phyloP scores from a whole-genome alignment of 2,113 vertebrate genomes.

The Cyprichromis sp. region DNA sequence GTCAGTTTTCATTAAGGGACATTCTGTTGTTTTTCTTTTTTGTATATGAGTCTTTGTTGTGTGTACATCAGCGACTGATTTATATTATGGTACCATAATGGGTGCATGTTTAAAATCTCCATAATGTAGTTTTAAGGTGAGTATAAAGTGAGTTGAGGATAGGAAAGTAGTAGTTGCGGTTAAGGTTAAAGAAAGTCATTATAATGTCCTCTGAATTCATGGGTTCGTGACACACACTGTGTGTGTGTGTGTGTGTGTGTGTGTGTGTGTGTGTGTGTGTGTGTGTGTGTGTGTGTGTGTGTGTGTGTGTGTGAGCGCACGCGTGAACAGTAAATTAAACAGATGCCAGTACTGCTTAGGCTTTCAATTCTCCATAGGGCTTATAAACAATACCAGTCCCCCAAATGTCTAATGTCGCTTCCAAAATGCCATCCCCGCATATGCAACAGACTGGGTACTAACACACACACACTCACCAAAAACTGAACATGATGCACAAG shows the following conservation, averaged over 20 bases:
- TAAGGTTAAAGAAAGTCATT: neutral
- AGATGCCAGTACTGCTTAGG: neutral
- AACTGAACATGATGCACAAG: neutral
- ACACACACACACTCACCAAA: neutral
- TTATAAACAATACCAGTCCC: neutral
- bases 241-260: neutral
- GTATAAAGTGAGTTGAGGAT: neutral
- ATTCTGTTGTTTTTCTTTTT: slow-evolving; percentile 14
- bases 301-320: accelerated
- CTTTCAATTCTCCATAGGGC: neutral
- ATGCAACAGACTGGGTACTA: neutral
- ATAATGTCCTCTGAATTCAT: neutral
- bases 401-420: neutral
- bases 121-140: neutral
- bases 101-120: neutral
- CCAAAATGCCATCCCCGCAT: neutral
- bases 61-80: neutral
- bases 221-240: neutral
- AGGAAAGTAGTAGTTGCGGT: neutral
- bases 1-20: slow-evolving; percentile 8
- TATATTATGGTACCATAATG: neutral
- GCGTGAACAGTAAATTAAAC: neutral
- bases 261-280: neutral
- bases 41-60: neutral
- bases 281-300: neutral